A percentile compares a stretch with the other conserved stretches of the same genome.
phyloP scores from a whole-genome alignment of 2,113 vertebrate genomes.

The Cyprinodon variegatus region DNA sequence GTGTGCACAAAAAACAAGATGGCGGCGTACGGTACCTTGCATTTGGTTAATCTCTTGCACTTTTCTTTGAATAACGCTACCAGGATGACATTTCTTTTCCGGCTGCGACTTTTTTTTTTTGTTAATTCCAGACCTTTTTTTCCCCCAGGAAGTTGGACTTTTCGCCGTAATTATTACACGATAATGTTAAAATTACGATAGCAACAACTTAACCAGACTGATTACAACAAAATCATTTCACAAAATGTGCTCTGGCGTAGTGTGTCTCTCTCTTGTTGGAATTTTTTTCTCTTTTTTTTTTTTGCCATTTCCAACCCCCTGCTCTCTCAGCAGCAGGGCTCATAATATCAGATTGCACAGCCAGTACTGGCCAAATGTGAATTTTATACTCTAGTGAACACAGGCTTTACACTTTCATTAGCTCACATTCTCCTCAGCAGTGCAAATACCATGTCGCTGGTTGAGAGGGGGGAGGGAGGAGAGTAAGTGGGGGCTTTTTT shows the following conservation, averaged over 20 bases:
- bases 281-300: slow-evolving; percentile 22
- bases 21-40: slow-evolving; percentile 72
- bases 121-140: not conserved
- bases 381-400: slow-evolving; percentile 86
- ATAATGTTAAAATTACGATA: not conserved
- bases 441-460: slow-evolving; percentile 80
- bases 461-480: slow-evolving; percentile 26
- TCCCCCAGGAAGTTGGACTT: not conserved
- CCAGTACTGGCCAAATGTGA: slow-evolving; percentile 81
- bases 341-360: slow-evolving; percentile 84
- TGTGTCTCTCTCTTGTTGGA: slow-evolving; percentile 17
- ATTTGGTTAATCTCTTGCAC: slow-evolving; percentile 12
- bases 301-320: slow-evolving; percentile 48
- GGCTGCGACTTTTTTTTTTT: not conserved
- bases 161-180: not conserved
- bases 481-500: slow-evolving; percentile 30
- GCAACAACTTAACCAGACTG: not conserved
- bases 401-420: slow-evolving; percentile 87
- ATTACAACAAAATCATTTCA: not conserved
- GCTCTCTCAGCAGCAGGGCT: slow-evolving; percentile 62
- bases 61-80: slow-evolving; percentile 11
- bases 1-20: slow-evolving; percentile 64
- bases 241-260: not conserved
- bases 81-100: slow-evolving; percentile 6
- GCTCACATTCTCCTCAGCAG: slow-evolving; percentile 84